Evolutionary conservation across 1,140 invertebrate genomes (phyloP).

Genomic region (Laodelphax striatellus): DNA sequence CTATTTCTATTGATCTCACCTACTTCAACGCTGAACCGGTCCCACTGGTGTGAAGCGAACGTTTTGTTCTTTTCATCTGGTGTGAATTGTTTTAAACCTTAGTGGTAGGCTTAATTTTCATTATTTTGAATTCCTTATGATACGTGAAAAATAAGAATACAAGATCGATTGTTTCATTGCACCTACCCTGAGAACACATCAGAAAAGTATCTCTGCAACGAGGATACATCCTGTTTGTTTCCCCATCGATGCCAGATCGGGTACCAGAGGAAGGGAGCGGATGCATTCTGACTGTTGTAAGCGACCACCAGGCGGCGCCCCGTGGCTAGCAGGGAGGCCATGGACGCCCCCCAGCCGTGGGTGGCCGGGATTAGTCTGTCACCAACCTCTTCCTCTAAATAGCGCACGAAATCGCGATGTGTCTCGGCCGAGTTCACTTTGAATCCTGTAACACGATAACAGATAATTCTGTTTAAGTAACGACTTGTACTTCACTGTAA

Average conservation of each 20-base stretch:
- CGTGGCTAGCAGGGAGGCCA: slow-evolving; percentile 39
- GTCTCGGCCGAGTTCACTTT: not conserved
- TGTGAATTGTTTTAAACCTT: no score
- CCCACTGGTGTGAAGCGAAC: no score
- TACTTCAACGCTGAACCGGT: no score
- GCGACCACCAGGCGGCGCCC: slow-evolving; percentile 41
- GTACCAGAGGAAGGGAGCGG: slow-evolving; percentile 30
- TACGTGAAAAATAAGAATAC: no score
- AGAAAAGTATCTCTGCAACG: slow-evolving; percentile 35
- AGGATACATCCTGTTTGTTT: slow-evolving; percentile 37
- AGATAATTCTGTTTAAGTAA: no score
- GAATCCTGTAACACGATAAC: not conserved
- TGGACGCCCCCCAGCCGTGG: slow-evolving; percentile 33
- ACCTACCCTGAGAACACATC: no score
- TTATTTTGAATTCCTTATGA: no score
- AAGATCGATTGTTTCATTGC: no score
- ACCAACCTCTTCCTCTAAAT: slow-evolving; percentile 36
- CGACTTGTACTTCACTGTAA: no score
- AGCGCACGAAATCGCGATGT: slow-evolving; percentile 36
- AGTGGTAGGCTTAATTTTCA: no score
- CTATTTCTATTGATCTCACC: no score
- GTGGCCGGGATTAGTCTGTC: slow-evolving; percentile 33
- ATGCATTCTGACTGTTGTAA: slow-evolving; percentile 37
- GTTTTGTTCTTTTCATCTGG: no score
- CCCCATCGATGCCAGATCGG: slow-evolving; percentile 46